Evolutionary conservation across 1,140 invertebrate genomes (phyloP).

Genomic region (Drosophila mauritiana): DNA sequence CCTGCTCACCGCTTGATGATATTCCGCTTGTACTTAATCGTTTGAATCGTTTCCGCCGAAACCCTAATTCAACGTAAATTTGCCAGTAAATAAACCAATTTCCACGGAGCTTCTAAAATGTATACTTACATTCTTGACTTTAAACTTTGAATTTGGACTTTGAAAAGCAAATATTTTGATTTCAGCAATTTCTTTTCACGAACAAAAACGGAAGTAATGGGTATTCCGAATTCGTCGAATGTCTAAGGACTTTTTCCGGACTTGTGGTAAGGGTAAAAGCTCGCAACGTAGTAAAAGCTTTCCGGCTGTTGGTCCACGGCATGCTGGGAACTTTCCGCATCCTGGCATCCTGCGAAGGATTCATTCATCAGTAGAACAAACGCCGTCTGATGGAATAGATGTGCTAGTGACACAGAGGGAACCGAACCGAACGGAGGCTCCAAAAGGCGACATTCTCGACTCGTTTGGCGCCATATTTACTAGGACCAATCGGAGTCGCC

Average conservation of each 20-base stretch:
- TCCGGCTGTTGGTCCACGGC: conserved; percentile 46
- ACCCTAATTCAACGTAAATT: conserved; percentile 14
- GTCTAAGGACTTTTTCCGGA: not conserved
- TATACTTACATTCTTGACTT: not conserved
- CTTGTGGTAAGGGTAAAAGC: conserved; percentile 30
- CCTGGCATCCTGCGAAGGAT: conserved; percentile 61
- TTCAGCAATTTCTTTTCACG: not conserved
- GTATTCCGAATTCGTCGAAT: not conserved
- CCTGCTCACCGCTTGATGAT: conserved; percentile 85
- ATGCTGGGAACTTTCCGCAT: conserved; percentile 61
- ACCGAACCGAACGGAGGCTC: conserved; percentile 14
- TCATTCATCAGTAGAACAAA: conserved; percentile 78
- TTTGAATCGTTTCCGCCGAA: conserved; percentile 12
- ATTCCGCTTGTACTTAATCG: conserved; percentile 9
- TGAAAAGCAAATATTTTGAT: not conserved
- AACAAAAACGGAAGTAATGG: not conserved
- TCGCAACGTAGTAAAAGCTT: conserved; percentile 57
- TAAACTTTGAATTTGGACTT: too few relatives aligned
- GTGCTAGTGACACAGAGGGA: conserved; percentile 30
- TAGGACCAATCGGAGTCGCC: conserved; percentile 48
- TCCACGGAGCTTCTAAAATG: not conserved
- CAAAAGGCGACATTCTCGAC: conserved; percentile 44
- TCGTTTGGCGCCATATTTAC: conserved; percentile 75
- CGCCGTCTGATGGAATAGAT: conserved; percentile 65
- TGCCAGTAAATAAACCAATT: not conserved